A percentile compares a stretch with the other conserved stretches of the same genome.
These are phyloP conservation scores for Lithophane ornitopus DNA, from an alignment of 2,888 invertebrate species.

Conservation along the genomic window DNA sequence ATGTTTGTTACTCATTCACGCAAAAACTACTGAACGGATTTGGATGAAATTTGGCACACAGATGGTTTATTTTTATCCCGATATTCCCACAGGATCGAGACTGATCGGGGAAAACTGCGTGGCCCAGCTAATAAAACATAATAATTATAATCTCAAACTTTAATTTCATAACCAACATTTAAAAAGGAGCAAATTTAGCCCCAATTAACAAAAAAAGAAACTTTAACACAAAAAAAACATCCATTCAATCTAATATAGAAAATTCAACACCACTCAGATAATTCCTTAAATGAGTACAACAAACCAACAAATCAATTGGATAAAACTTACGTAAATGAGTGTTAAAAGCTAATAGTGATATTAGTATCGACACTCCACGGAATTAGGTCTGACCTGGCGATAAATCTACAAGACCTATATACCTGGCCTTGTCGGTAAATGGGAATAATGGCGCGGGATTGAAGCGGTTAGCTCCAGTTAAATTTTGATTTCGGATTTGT, in stretches of 20 bases:
- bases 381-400: slow-evolving; percentile 57
- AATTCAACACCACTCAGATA: slow-evolving; percentile 5
- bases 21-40: no score
- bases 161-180: background rate
- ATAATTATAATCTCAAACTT: background rate
- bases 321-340: slow-evolving; percentile 29
- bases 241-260: background rate
- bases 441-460: slow-evolving; percentile 15
- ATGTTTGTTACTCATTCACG: no score
- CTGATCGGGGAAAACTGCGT: no score
- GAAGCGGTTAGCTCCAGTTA: slow-evolving; percentile 9
- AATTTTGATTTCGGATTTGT: slow-evolving; percentile 14
- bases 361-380: slow-evolving; percentile 42
- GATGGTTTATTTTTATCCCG: no score
- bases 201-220: background rate
- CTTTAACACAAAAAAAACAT: background rate
- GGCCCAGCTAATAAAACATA: background rate
- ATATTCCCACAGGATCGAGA: no score
- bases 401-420: slow-evolving; percentile 64
- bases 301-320: slow-evolving; percentile 41
- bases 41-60: no score
- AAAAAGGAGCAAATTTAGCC: background rate
- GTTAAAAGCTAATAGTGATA: slow-evolving; percentile 43
- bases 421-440: slow-evolving; percentile 49
- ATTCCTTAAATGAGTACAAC: slow-evolving; percentile 36